Base-by-base conservation (phyloP, 1,140 invertebrate species). In the Rhagoletis pomonella region DNA sequence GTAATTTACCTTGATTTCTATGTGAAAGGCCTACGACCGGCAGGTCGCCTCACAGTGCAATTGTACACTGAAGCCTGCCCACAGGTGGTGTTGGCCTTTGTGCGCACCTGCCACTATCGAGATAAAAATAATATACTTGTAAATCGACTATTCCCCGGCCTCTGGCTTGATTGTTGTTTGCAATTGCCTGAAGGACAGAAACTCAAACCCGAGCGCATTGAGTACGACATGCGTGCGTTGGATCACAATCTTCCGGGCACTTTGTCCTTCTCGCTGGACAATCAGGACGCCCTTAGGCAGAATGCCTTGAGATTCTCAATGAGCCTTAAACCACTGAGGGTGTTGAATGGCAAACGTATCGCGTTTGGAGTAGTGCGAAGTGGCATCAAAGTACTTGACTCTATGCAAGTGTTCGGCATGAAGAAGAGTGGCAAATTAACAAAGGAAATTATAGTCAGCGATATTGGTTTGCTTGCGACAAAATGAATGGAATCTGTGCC, bases 61-160 rank as follows among this genome's bases (percentile, higher is more conserved):
- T 88, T 91, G 4, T 91, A 92, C 84, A 91, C 91, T 7, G 91
- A 91, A 85, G 91, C 91, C 44, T 91, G 91, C 84, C 91, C 91
- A 0, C 86, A 92, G 44, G 88, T 92, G 7, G 91, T 91, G 2
- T 86, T 91, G 5, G 89, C 92, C 42, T 92, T 91, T 55, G 90
- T 91, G 89, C 89, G 91, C 29, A 55, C 90, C 69, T 91, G 91
- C 77, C 90, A 59, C 6, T 29, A 81, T 58, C 14, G n/a, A 9
- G 73, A 81, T 10, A 81, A 55, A 7, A 64, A 59, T 0, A 47
- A 77, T 50, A 89, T 91, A 5, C 44, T 55, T 2, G 19, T 65
- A 9, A 86, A 69, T n/a, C 89, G 91, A 0, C 89, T 89, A 0
- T 55, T 91, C 69, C 87, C 90, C 0, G 91, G 90, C 47, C 87